A percentile compares a stretch with the other conserved stretches of the same genome.
Evolutionary conservation across 1,140 invertebrate genomes (phyloP).

Genomic region (Agrilus planipennis): DNA sequence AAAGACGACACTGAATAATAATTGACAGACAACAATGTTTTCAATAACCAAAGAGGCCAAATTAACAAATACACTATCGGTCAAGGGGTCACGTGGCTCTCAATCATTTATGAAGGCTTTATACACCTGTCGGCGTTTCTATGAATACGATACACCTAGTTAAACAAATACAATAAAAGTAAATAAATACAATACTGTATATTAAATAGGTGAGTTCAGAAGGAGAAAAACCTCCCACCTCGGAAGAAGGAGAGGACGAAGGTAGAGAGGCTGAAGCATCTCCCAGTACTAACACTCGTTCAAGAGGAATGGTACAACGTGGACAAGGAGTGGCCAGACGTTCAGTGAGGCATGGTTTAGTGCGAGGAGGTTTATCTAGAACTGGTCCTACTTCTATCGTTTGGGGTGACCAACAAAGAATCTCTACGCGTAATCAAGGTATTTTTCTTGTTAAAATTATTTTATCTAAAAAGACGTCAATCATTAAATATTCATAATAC

Average conservation of each 20-base stretch:
- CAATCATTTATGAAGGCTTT: too few relatives aligned
- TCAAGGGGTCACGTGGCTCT: too few relatives aligned
- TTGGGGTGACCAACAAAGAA: conserved; percentile 11
- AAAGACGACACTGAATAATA: too few relatives aligned
- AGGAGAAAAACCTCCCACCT: conserved; percentile 42
- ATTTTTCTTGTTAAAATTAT: background rate
- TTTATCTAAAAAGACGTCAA: background rate
- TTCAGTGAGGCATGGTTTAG: conserved; percentile 10
- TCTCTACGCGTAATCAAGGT: conserved; percentile 2
- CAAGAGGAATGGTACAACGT: conserved; percentile 25
- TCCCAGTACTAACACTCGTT: conserved; percentile 40
- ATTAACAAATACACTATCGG: too few relatives aligned
- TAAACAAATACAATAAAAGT: too few relatives aligned
- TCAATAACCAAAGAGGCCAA: too few relatives aligned
- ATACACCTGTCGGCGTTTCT: too few relatives aligned
- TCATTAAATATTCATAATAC: background rate
- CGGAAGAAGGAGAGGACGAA: conserved; percentile 46
- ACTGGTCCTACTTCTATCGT: conserved; percentile 16
- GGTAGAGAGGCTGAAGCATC: conserved; percentile 57
- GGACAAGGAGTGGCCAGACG: conserved; percentile 13
- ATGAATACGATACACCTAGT: too few relatives aligned
- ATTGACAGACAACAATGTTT: too few relatives aligned
- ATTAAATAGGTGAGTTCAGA: conserved; percentile 41
- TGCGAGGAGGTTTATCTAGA: conserved; percentile 10
- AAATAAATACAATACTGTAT: too few relatives aligned